These are phyloP conservation scores for Hafferia zeledoni DNA, from an alignment of 2,797 vertebrate species.

Conservation along the genomic window DNA sequence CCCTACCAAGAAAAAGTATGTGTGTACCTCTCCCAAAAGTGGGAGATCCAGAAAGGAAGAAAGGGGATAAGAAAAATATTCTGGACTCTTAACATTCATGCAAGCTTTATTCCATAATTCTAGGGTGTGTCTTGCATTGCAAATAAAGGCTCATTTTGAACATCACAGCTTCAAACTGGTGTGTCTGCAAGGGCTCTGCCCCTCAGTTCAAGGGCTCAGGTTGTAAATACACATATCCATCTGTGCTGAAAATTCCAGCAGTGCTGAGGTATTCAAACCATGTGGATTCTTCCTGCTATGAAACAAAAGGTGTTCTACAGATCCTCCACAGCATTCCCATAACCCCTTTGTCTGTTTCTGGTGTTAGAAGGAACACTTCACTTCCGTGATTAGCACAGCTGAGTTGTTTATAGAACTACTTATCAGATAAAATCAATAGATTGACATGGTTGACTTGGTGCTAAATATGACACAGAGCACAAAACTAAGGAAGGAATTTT, in stretches of 20 bases:
- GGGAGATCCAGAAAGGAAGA: background rate
- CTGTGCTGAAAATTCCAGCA: constrained; percentile 10
- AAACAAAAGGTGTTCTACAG: background rate
- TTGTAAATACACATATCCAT: constrained; percentile 20
- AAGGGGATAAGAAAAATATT: background rate
- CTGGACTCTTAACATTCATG: background rate
- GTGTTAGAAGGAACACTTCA: background rate
- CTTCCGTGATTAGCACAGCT: background rate
- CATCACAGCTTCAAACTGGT: background rate
- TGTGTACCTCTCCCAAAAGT: background rate
- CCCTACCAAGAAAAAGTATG: background rate
- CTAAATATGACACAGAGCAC: background rate
- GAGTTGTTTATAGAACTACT: background rate
- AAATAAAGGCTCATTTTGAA: background rate
- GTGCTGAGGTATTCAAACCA: background rate
- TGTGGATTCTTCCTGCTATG: background rate
- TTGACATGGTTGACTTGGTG: background rate
- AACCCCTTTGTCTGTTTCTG: background rate
- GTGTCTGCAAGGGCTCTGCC: background rate
- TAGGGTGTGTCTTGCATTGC: background rate
- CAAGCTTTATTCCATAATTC: background rate
- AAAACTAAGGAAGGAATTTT: background rate
- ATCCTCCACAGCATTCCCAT: background rate
- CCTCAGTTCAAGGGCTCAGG: background rate
- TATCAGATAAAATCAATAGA: background rate